phyloP scores from a whole-genome alignment of 2,113 vertebrate species.

The Cyanistes caeruleus region DNA sequence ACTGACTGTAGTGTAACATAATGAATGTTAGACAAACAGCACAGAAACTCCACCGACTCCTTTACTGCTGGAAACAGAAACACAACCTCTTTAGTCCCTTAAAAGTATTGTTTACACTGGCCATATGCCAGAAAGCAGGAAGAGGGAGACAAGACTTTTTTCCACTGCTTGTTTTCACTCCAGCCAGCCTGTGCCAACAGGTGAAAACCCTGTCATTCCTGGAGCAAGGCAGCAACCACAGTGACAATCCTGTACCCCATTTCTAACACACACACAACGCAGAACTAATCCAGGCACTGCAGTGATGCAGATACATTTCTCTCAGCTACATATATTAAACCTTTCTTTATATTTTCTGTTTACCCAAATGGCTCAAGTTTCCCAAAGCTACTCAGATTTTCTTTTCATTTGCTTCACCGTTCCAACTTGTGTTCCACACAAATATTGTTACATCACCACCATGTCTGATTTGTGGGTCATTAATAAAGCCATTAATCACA shows the following conservation, averaged over 20 bases:
- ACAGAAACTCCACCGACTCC: neutral
- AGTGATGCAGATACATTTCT: neutral
- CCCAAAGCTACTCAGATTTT: neutral
- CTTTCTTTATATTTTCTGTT: neutral
- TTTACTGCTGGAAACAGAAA: constrained; percentile 28
- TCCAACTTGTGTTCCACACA: neutral
- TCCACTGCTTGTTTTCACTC: neutral
- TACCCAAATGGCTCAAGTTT: neutral
- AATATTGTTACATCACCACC: neutral
- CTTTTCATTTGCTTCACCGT: neutral
- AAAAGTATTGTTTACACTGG: constrained; percentile 18
- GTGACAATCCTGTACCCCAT: neutral
- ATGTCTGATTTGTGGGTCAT: constrained; percentile 27
- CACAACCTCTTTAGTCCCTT: neutral
- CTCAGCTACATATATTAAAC: neutral
- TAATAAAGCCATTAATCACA: constrained; percentile 56
- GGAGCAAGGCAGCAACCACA: neutral
- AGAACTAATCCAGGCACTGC: neutral
- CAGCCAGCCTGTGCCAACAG: neutral
- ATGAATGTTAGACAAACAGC: neutral
- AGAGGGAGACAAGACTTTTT: neutral
- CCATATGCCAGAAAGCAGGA: neutral
- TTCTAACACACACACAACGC: neutral
- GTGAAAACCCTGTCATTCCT: neutral
- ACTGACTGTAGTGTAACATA: neutral